Conservation (phyloP, 2,113 vertebrate genomes). For the Silurus glanis region DNA sequence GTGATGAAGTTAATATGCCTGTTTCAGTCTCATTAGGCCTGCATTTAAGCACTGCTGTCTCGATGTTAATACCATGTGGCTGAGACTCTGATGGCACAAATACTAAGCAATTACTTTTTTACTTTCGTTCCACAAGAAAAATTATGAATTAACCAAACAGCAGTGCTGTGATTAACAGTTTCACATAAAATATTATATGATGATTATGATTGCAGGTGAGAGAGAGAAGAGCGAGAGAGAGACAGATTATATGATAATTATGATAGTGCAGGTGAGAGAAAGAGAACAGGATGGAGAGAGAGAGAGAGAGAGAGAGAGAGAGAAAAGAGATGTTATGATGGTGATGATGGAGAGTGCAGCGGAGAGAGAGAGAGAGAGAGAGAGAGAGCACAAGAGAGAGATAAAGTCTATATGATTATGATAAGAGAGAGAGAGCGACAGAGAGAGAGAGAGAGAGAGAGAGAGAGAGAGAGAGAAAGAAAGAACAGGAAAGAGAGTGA, state of each 20-base stretch:
- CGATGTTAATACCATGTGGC: not conserved
- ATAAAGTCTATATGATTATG: not conserved
- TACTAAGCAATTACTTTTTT: not conserved
- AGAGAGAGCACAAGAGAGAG: not conserved
- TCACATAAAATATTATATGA: not conserved
- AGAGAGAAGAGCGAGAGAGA: not conserved
- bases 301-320: not conserved
- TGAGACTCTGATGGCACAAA: not conserved
- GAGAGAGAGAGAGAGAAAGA: too few relatives aligned
- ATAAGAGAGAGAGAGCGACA: not conserved
- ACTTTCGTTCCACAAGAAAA: not conserved
- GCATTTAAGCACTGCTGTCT: conserved; percentile 1
- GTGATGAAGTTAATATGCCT: not conserved
- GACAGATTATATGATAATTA: not conserved
- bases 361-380: not conserved
- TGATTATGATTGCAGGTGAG: not conserved
- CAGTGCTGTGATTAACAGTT: not conserved
- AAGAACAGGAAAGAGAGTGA: too few relatives aligned
- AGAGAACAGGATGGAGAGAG: too few relatives aligned
- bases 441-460: not conserved
- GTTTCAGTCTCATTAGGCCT: not conserved
- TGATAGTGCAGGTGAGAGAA: not conserved
- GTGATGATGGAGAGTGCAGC: not conserved
- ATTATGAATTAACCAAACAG: not conserved
- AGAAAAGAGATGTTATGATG: not conserved